phyloP scores from a whole-genome alignment of 2,797 vertebrate species.

The Streptopelia turtur region DNA sequence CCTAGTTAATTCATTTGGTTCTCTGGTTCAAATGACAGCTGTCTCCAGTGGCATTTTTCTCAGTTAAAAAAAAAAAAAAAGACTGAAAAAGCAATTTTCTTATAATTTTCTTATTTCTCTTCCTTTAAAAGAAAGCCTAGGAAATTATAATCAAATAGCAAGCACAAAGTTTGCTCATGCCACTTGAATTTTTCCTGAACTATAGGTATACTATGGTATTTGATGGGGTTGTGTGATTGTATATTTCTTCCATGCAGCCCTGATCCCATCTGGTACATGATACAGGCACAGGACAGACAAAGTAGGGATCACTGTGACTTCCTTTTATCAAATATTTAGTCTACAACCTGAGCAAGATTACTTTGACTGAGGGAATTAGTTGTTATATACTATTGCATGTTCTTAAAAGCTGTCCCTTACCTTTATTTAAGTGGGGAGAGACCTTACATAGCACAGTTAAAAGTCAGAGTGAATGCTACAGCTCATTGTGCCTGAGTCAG shows the following conservation, averaged over 20 bases:
- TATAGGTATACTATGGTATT: background rate
- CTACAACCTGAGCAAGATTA: background rate
- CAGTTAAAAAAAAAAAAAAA: background rate
- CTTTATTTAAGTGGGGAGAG: background rate
- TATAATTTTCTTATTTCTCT: background rate
- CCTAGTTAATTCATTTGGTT: background rate
- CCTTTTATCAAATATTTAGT: background rate
- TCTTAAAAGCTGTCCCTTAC: background rate
- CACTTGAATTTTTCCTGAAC: background rate
- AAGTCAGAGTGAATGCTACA: background rate
- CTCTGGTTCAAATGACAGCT: background rate
- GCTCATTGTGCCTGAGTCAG: background rate
- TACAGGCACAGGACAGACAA: background rate
- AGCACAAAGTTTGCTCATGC: background rate
- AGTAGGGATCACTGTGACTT: background rate
- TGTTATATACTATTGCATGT: background rate
- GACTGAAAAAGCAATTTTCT: background rate
- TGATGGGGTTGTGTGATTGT: background rate
- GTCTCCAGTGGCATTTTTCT: background rate
- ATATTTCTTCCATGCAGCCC: background rate
- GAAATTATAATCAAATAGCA: background rate
- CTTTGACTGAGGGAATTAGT: background rate
- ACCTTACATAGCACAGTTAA: background rate
- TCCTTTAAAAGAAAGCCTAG: background rate
- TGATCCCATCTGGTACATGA: background rate